Conservation (phyloP, 2,113 vertebrate species). For the Irena cyanogastra region DNA sequence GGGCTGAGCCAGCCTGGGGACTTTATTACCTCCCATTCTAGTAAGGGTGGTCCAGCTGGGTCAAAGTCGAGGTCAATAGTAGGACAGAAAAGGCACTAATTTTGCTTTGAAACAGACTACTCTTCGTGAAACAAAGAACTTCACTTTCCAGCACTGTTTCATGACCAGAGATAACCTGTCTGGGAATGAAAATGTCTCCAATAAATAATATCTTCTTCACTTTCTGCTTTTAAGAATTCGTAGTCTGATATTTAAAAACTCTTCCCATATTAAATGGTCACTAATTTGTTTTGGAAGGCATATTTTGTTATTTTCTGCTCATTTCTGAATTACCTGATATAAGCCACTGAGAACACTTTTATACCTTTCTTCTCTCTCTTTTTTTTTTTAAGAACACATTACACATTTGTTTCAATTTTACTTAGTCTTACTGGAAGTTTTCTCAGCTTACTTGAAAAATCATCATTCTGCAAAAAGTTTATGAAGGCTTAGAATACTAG, state of each 20-base stretch:
- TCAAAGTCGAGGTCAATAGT: slow-evolving; percentile 81
- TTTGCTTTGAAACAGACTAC: slow-evolving; percentile 53
- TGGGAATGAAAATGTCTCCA: neutral
- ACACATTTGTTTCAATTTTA: neutral
- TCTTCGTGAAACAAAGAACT: slow-evolving; percentile 66
- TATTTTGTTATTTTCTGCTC: neutral
- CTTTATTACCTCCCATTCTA: slow-evolving; percentile 78
- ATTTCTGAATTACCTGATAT: neutral
- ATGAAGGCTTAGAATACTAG: neutral
- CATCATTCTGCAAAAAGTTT: neutral
- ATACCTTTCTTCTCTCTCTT: neutral
- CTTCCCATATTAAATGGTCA: neutral
- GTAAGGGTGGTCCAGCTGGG: slow-evolving; percentile 79
- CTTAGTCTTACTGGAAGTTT: neutral
- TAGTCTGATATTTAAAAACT: neutral
- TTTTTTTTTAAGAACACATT: neutral
- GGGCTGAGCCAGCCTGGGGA: slow-evolving; percentile 58
- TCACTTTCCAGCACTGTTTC: slow-evolving; percentile 23
- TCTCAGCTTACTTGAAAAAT: neutral
- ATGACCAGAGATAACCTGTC: neutral
- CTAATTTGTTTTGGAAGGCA: neutral
- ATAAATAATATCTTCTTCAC: neutral
- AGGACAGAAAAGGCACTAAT: slow-evolving; percentile 69
- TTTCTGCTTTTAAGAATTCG: neutral
- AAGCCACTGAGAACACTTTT: neutral